Conservation (phyloP, 2,888 invertebrate genomes). For the Deilephila elpenor region DNA sequence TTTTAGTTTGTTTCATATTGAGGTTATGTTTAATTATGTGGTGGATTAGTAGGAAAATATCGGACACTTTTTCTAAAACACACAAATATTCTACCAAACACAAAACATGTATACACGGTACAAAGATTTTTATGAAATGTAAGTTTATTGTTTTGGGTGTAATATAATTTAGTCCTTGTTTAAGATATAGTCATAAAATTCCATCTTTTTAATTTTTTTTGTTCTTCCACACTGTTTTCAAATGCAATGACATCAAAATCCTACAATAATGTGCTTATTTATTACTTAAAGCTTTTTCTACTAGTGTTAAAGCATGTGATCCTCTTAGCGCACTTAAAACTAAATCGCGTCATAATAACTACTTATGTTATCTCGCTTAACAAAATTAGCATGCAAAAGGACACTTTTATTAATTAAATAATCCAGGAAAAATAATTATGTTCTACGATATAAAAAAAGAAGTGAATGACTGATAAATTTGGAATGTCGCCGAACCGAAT, state of each 20-base stretch:
- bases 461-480: constrained; percentile 79
- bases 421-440: constrained; percentile 41
- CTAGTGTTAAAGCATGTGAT: constrained; percentile 23
- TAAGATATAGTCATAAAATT: no score
- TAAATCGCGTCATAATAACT: constrained; percentile 34
- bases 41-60: not conserved
- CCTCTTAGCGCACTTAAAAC: constrained; percentile 2
- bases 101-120: no score
- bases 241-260: not conserved
- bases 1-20: no score
- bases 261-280: constrained; percentile 3
- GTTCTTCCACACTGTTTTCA: not conserved
- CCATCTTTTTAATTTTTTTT: not conserved
- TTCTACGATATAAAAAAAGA: constrained; percentile 65
- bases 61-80: no score
- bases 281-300: constrained; percentile 6
- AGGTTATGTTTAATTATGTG: not conserved
- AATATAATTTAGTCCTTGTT: no score
- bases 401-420: constrained; percentile 57
- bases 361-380: constrained; percentile 42
- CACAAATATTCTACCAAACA: no score
- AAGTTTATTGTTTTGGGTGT: no score
- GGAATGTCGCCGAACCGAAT: constrained; percentile 52
- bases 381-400: constrained; percentile 78
- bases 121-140: no score